These are phyloP conservation scores for Porphyrio hochstetteri DNA, from an alignment of 2,113 vertebrate genomes.

Conservation along the genomic window DNA sequence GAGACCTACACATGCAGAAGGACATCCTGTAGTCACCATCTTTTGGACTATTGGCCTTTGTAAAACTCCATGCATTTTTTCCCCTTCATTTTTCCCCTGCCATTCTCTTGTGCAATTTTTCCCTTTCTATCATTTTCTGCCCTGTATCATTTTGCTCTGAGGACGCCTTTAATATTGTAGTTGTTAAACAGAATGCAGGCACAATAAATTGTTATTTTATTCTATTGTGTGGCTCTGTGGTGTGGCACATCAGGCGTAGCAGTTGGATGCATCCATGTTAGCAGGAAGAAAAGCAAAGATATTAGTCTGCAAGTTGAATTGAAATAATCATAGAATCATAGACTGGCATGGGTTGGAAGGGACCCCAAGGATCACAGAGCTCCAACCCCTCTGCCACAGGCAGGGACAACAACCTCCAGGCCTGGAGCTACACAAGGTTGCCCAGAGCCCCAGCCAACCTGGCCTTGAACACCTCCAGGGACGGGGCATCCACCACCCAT, in stretches of 20 bases:
- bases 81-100: not conserved
- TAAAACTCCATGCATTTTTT: not conserved
- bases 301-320: not conserved
- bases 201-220: conserved; percentile 54
- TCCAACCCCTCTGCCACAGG: no score
- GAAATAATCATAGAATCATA: not conserved
- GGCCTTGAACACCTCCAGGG: no score
- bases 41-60: not conserved
- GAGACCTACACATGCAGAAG: not conserved
- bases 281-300: not conserved
- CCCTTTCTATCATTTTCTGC: not conserved
- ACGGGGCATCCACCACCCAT: no score
- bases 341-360: no score
- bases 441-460: no score
- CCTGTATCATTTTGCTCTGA: not conserved
- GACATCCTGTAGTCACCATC: not conserved
- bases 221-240: not conserved
- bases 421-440: no score
- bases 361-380: no score
- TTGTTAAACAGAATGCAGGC: not conserved
- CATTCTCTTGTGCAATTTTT: not conserved
- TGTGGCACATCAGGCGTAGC: rapidly evolving
- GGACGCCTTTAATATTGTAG: not conserved
- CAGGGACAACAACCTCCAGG: no score
- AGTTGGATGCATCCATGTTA: not conserved